Base-by-base conservation (phyloP, 2,888 invertebrate genomes). In the Xestia ashworthii region DNA sequence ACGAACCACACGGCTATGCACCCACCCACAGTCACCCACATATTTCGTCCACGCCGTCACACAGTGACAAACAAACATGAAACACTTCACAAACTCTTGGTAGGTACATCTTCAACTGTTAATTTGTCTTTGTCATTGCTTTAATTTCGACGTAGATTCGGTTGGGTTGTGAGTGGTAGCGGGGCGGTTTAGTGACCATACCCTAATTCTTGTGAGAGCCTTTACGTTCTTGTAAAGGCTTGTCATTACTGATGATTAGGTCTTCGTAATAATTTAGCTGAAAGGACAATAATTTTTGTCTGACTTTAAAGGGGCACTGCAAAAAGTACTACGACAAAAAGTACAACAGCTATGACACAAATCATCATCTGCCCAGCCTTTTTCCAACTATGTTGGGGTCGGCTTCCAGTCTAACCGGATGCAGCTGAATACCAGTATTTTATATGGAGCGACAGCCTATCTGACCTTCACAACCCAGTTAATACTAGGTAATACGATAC, bases 101-200 rank as follows among this genome's bases (percentile, higher is more conserved):
- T 78, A 74, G 73, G 80, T 88, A 87, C 71, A 82, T 81, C 81
- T 89, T 83, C 67, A 83, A 87, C 86, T 76, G 87, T 86, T 88
- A 86, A 88, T 88, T 88, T 88, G 85, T 88, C 88, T 86, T 85
- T 89, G 88, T 88, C 88, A 88, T 88, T 82, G 80, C 83, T 83
- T 85, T 88, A 89, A 88, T 89, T 88, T 89, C 86, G 78, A 76
- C 78, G 81, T 79, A 73, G 68, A 75, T 64, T 64, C 8, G 48
- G 81, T 71, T 74, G 6, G 41, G 86, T 87, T 3, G 14, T 6
- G 66, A 80, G 5, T 87, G 67, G 16, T 16, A 77, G 84, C 71
- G 76, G 5, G 5, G 9, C 0, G n/a, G 1, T 48, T 64, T 48
- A 6, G 12, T 19, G 44, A 62, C 38, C 62, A 60, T 32, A 60